Conservation (phyloP, 2,113 vertebrate genomes). For the Ellobius talpinus region DNA sequence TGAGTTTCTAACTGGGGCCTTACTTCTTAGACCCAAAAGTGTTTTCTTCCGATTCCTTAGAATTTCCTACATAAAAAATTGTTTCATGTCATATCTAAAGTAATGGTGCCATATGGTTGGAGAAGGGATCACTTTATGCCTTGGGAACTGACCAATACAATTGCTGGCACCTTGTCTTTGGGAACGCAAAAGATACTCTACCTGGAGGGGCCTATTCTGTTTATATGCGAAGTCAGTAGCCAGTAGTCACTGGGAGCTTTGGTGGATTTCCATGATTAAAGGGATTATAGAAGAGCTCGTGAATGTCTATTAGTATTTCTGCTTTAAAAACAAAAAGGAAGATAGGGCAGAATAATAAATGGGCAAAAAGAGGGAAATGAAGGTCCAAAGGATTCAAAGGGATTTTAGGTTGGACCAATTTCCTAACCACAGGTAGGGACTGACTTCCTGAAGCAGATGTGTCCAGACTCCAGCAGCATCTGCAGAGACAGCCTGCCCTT, state of each 20-base stretch:
- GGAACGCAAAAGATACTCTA: not conserved
- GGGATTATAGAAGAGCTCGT: not conserved
- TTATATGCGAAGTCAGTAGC: not conserved
- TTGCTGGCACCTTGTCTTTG: constrained; percentile 33
- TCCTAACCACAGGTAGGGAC: not conserved
- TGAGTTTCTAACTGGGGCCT: not conserved
- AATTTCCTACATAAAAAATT: constrained; percentile 29
- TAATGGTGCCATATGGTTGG: not conserved
- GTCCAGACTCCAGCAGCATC: not conserved
- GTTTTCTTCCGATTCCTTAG: not conserved
- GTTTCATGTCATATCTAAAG: constrained; percentile 17
- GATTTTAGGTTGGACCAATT: not conserved
- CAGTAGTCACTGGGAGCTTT: not conserved
- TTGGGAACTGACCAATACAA: not conserved
- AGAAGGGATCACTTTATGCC: not conserved
- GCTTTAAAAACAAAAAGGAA: constrained; percentile 32
- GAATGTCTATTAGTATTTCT: constrained; percentile 7
- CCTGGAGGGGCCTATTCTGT: not conserved
- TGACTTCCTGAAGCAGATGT: constrained; percentile 29
- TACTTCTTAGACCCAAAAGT: constrained; percentile 15
- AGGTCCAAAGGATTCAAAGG: not conserved
- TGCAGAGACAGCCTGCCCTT: not conserved
- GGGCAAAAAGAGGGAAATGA: not conserved
- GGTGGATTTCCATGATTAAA: not conserved
- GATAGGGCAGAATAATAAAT: not conserved